Base-by-base conservation (phyloP, 2,888 invertebrate species). In the Teleiodes luculella region DNA sequence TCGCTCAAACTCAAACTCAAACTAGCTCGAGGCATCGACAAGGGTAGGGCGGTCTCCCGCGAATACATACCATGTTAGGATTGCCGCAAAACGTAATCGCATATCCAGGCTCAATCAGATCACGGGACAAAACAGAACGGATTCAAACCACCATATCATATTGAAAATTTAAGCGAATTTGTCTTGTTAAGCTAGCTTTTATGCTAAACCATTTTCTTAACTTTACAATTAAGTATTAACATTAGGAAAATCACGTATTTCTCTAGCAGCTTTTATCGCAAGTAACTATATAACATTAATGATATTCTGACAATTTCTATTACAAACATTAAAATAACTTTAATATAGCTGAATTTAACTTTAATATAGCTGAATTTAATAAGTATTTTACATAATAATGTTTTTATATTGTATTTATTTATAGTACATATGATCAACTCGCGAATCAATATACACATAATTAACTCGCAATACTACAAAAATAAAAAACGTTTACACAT, bases 71-170 rank as follows among this genome's bases (percentile, higher is more conserved):
- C 83, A 73, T 55, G 55, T 61, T 57, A 54, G 55, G 66, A 67
- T 61, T 66, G 72, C 68, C 68, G 76, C 72, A 63, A 58, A 72
- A 74, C 67, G 70, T 70, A 74, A 70, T 70, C 66, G 70, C 72
- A 76, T 69, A 70, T 80, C 81, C 80, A 76, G 76, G 74, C 78
- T 77, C 78, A 83, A 78, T 80, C 71, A 74, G 73, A 79, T 75
- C 30, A 24, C 24, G 31, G 28, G 28, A 48, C 48, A 52, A 18
- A 55, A 35, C 20, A 48, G 36, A 36, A 35, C 20, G 3, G 49
- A 8, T 49, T 36, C 37, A 49, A 14, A 37, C 11, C 7, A 20
- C 6, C 7, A 28, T 24, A n/a, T 18, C 6, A 6, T 5, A 39
- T 20, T 20, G 2, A n/a, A 8, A 11, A 3, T 33, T 33, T n/a